phyloP scores from a whole-genome alignment of 2,888 invertebrate species.

The Idaea aversata region DNA sequence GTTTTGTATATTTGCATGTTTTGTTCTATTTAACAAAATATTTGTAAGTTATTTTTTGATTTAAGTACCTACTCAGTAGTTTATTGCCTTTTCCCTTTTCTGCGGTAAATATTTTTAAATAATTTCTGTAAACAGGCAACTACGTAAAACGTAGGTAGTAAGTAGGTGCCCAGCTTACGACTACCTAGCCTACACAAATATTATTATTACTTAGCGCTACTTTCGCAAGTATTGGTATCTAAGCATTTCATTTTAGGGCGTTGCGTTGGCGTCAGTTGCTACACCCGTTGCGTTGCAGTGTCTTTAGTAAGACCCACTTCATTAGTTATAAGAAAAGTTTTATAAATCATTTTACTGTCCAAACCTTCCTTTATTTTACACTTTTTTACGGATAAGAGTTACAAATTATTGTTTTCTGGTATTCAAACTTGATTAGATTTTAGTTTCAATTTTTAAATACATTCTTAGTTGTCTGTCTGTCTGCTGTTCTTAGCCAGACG shows the following conservation, averaged over 20 bases:
- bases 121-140: neutral
- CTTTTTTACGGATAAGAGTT: neutral
- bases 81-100: neutral
- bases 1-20: too few relatives aligned
- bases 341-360: neutral
- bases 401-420: neutral
- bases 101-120: neutral
- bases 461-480: neutral
- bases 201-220: neutral
- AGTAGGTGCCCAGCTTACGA: neutral
- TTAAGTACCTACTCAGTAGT: neutral
- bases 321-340: neutral
- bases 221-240: neutral
- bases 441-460: neutral
- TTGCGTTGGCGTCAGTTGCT: constrained; percentile 30
- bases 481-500: neutral
- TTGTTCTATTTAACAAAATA: too few relatives aligned
- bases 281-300: constrained; percentile 28
- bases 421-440: neutral
- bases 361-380: neutral
- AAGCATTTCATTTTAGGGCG: constrained; percentile 16
- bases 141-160: neutral
- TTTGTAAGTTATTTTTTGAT: too few relatives aligned
- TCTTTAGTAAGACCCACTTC: neutral
- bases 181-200: neutral